Base-by-base conservation (phyloP, 2,797 vertebrate genomes). In the Sarcoramphus papa region DNA sequence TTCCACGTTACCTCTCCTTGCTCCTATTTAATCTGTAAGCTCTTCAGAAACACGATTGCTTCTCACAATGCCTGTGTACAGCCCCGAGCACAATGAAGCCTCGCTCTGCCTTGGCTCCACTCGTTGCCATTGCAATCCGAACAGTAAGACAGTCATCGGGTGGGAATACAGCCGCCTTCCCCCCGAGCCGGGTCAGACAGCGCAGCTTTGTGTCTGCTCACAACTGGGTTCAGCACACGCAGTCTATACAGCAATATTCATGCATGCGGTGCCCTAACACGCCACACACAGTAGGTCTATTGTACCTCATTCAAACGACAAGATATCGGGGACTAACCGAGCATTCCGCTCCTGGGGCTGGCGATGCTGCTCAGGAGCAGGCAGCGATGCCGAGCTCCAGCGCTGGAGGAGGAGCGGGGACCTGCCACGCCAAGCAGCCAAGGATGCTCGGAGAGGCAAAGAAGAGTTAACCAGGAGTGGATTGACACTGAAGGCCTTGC, bases 311-410 rank as follows among this genome's bases (percentile, higher is more conserved):
- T 14, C 19, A 4, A 8, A 30, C 2, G 2, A 6, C 28, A 1
- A 45, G 88, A 24, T 14, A 19, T 0, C 1, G 5, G 50, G 28
- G 54, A 37, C 35, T 4, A 3, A 35, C 1, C 0, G 2, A 57
- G 72, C 5, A 0, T 64, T 33, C 9, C 0, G 11, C 64, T 35
- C 31, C 35, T 0, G 12, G 27, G 27, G 54, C 2, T 19, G n/a
- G 25, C 10, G 33, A 12, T 2, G 30, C 43, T 47, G 53, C 67
- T 83, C 43, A 1, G 53, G 69, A 54, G 31, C 19, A 1, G 31
- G 56, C 41, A 33, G 54, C 7, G 7, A 64, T 6, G 35, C 28
- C 1, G 5, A 48, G 41, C 9, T 20, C 21, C 19, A 3, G 51
- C 2, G 1, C 25, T 7, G 27, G 40, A 22, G 56, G 9, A 31